Evolutionary conservation across 1,140 invertebrate species (phyloP), one percentile per base, ranked within the genome.

Genomic region (Drosophila malerkotliana): DNA sequence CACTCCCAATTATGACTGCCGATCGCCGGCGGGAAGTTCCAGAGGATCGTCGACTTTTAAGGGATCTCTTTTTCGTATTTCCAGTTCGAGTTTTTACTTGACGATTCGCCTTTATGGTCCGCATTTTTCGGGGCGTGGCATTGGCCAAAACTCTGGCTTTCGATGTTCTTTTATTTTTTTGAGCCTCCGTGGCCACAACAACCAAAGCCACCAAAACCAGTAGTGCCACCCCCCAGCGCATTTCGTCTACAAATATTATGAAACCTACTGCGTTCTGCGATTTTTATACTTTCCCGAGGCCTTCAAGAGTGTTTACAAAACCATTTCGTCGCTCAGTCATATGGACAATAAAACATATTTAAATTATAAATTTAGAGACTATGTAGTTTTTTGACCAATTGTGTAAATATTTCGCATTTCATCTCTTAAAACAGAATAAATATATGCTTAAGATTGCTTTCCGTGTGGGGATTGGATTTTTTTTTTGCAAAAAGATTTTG

Each of bases 231-330:
- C 61, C 37, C 53, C 37, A 48, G 52, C 72, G 72, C 72, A 75
- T 75, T 66, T 75, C 34, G 4, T 44, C 10, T n/a, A 39, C 15
- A 15, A 52, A 15, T 47, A 21, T 63, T 63, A 7, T 14, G 9
- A 34, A 24, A 0, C 3, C 9, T 39, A 37, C 1, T 3, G 24
- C 8, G 18, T 4, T 44, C 7, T 54, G 24, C 48, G 9, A 39
- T 44, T 58, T 73, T 66, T 75, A 75, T 72, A 72, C 66, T 34
- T 9, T 14, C 4, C 53, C 8, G 8, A 1, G 62, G 32, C 63
- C 63, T 69, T 69, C 63, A 37, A 69, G 56, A 32, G 56, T 69
- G 7, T 69, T 68, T 69, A 57, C 64, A 14, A n/a, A 10, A 18
- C 4, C 30, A 26, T 32, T 69, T 67, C 44, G n/a, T 68, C 32